phyloP scores from a whole-genome alignment of 2,888 invertebrate species.

The Caenorhabditis wallacei region DNA sequence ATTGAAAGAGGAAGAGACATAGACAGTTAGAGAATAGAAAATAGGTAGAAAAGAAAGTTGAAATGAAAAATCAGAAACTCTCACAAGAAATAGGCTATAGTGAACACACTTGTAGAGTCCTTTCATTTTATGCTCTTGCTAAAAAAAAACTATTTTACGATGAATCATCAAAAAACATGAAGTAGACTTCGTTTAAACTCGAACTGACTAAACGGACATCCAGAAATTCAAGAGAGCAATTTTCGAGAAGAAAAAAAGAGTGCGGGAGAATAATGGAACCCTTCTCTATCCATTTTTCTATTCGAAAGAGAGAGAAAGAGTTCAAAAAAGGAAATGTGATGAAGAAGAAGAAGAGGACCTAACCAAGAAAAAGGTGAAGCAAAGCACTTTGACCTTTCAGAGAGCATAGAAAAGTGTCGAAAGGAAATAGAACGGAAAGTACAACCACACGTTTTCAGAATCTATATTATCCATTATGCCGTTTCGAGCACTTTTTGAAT shows the following conservation, averaged over 20 bases:
- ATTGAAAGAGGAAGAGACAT: too few relatives aligned
- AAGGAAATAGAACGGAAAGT: not conserved
- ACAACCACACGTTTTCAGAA: not conserved
- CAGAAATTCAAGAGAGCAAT: not conserved
- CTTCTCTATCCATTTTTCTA: not conserved
- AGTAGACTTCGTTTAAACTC: too few relatives aligned
- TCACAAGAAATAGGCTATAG: too few relatives aligned
- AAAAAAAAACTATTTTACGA: too few relatives aligned
- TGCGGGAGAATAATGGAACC: not conserved
- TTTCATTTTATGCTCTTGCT: too few relatives aligned
- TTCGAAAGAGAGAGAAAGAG: not conserved
- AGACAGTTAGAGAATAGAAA: too few relatives aligned
- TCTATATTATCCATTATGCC: conserved; percentile 14
- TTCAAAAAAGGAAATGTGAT: conserved; percentile 35
- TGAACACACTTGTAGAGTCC: too few relatives aligned
- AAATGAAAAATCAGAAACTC: too few relatives aligned
- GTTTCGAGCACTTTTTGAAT: conserved; percentile 17
- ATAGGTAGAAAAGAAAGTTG: too few relatives aligned
- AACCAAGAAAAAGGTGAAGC: not conserved
- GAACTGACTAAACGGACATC: not conserved
- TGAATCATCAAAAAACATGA: too few relatives aligned
- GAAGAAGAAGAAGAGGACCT: not conserved
- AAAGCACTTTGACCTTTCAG: conserved; percentile 34
- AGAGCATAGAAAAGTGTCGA: not conserved
- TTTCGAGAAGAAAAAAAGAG: not conserved